A percentile compares a stretch with the other conserved stretches of the same genome.
phyloP scores from a whole-genome alignment of 2,888 invertebrate species.

The Rhingia campestris region DNA sequence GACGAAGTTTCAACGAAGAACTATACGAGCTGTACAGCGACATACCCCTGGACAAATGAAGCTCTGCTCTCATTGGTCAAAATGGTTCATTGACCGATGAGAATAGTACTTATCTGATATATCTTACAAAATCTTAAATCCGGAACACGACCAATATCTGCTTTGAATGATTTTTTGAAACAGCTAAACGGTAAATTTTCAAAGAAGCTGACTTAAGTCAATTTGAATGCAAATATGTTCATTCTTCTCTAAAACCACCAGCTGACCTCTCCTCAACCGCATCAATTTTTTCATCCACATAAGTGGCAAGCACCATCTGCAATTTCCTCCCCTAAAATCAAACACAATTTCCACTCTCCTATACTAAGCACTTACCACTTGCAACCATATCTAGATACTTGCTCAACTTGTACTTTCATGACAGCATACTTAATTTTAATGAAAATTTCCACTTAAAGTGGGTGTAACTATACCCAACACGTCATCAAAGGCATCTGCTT shows the following conservation, averaged over 20 bases:
- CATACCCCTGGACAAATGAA: no score
- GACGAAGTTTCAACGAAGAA: no score
- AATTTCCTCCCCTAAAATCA: not conserved
- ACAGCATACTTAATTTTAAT: constrained; percentile 34
- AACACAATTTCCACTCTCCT: not conserved
- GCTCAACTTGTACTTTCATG: not conserved
- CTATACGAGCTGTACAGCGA: no score
- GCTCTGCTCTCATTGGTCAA: no score
- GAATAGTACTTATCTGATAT: no score
- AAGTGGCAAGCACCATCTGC: not conserved
- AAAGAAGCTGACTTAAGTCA: no score
- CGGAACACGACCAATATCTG: no score
- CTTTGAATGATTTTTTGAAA: no score
- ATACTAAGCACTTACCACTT: not conserved
- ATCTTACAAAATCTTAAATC: no score
- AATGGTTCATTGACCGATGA: no score
- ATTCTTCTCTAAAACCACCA: not conserved
- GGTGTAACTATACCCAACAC: constrained; percentile 32
- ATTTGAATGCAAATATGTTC: no score
- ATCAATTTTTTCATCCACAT: not conserved
- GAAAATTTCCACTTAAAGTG: constrained; percentile 47
- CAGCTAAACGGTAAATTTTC: no score
- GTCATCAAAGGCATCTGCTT: constrained; percentile 36
- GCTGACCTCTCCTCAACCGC: not conserved
- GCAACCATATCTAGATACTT: not conserved